Conservation (phyloP, 2,888 invertebrate genomes). For the Harpagoxenus sublaevis region DNA sequence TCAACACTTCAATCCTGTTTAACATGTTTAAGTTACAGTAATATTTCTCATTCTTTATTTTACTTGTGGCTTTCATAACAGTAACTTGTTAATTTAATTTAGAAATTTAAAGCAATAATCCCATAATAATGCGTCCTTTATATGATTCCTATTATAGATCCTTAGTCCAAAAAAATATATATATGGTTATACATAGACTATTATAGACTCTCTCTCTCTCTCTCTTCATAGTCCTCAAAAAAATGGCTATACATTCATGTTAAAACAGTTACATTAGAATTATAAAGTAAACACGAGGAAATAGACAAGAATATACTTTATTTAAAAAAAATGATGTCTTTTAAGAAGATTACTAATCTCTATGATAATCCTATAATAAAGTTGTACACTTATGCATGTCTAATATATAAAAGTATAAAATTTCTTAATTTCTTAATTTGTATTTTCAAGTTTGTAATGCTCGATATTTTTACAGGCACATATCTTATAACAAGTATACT, state of each 20-base stretch:
- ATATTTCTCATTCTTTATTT: background rate
- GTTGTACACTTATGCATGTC: constrained; percentile 56
- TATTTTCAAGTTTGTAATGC: constrained; percentile 62
- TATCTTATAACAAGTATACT: constrained; percentile 58
- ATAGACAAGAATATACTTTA: constrained; percentile 33
- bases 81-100: constrained; percentile 15
- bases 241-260: background rate
- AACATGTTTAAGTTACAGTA: constrained; percentile 8
- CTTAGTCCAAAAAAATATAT: background rate
- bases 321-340: background rate
- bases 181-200: background rate
- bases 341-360: constrained; percentile 5
- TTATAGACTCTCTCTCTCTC: background rate
- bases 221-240: background rate
- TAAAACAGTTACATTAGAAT: constrained; percentile 1
- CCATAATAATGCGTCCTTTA: background rate
- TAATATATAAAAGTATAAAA: constrained; percentile 79
- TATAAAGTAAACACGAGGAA: constrained; percentile 14
- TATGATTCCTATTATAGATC: background rate
- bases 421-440: constrained; percentile 63
- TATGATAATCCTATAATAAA: constrained; percentile 2
- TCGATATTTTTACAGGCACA: constrained; percentile 59
- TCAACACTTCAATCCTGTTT: constrained; percentile 45
- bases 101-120: background rate
- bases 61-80: background rate